Evolutionary conservation across 2,888 invertebrate genomes (phyloP), one percentile per base, ranked within the genome.

Genomic region (Orgyia antiqua): DNA sequence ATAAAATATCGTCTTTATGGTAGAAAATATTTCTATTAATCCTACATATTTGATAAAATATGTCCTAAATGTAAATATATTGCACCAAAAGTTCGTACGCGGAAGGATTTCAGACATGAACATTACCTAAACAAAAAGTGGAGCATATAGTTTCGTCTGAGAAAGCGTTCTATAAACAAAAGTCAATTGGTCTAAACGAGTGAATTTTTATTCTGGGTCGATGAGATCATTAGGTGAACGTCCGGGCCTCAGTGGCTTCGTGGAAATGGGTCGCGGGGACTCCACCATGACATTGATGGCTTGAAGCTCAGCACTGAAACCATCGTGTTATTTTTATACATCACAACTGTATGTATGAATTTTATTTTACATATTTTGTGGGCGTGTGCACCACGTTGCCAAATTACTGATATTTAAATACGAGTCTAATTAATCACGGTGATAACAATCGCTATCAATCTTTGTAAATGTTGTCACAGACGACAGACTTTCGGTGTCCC

Each of bases 181-280:
- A 77, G 70, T 70, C 80, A 77, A 82, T 82, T 82, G 80, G 62
- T 72, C 69, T 69, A 72, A 77, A 72, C 73, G 66, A 69, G 67
- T 61, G 62, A 72, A 59, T 71, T 80, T 79, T 80, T 80, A 75
- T 78, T 79, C 71, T 74, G 64, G 75, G 68, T 50, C 79, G 76
- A 75, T 84, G 83, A 83, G 73, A 77, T 84, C 83, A 84, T 68
- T 68, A 64, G 82, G 78, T 83, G 82, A 83, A 83, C 53, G 83
- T 63, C 79, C 80, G 29, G 57, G 57, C 55, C 43, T 47, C 51
- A 56, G 47, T 57, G 51, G 48, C 51, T 58, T 65, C 54, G 45
- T 8, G 45, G 45, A 51, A 72, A 73, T 76, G 55, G 82, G 78
- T 73, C 77, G 70, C 48, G 66, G 66, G 71, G 71, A 71, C 69